Base-by-base conservation (phyloP, 2,113 vertebrate species). In the Panthera tigris region DNA sequence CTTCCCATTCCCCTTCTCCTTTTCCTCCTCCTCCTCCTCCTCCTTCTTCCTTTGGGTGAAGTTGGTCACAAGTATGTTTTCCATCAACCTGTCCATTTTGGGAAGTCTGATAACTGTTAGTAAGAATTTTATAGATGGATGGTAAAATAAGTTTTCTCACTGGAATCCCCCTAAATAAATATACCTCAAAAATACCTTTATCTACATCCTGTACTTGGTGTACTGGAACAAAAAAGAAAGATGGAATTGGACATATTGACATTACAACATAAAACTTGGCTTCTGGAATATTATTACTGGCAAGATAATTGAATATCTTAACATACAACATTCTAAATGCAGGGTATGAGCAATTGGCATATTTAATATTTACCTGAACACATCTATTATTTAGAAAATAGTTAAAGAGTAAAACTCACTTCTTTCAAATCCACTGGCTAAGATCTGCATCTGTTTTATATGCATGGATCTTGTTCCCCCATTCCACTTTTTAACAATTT, bases 381-480 rank as follows among this genome's bases (percentile, higher is more conserved):
- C 4, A 41, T 76, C 16, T 57, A 12, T 91, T 97, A 79, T 55
- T 92, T 85, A 96, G 66, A 93, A 96, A 96, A 94, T 41, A 96
- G 39, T 69, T 50, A 31, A 73, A 68, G 11, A 91, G 11, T 55
- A 48, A 96, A 91, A 81, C 80, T 84, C 87, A 48, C 29, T 57
- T 92, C 23, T 82, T 92, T 86, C 50, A 86, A 68, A 93, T 84
- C 55, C 9, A 68, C 18, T 36, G 19, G 29, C 48, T 95, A 73
- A 78, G 91, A 63, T 93, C 12, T 15, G 5, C 16, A 16, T 55
- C 27, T 96, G 21, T 68, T 68, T 86, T 94, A 48, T 50, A 7
- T 69, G 7, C 33, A 16, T 61, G n/a, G 11, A 3, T 50, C 23
- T 48, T 48, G 31, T 4, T 33, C 25, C 55, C 33, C 27, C 5